Evolutionary conservation across 64 coral and sea anemone species (phyloP), one percentile per base, ranked within the genome.

Genomic region (Astreopora myriophthalma): DNA sequence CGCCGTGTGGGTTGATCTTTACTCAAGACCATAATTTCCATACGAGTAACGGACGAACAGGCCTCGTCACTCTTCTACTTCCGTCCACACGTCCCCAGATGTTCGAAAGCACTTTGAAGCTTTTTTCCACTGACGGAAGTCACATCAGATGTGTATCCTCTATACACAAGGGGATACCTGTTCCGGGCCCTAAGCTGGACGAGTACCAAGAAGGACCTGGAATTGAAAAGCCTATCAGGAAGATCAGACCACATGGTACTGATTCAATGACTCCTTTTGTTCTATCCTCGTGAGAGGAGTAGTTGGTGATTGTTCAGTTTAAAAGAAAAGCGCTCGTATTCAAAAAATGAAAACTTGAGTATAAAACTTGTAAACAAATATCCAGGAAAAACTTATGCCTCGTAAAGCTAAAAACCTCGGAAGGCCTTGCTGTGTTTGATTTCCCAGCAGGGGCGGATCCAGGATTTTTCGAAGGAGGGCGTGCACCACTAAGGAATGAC

Each of bases 221-320:
- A 58, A 80, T 80, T 80, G 76, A 80, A 58, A 17, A 88, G 4
- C 85, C 49, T 29, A 25, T 88, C 19, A 74, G 22, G 48, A 51
- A 73, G 13, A 38, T 73, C 11, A 71, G 51, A 19, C 85, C 85
- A 32, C 32, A 20, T 24, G 67, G 67, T 73, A 48, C n/a, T n/a
- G n/a, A n/a, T n/a, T n/a, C n/a, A n/a, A n/a, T n/a, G n/a, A n/a
- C n/a, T n/a, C n/a, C n/a, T n/a, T n/a, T n/a, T n/a, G n/a, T n/a
- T n/a, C n/a, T n/a, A n/a, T n/a, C n/a, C n/a, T n/a, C n/a, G n/a
- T n/a, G n/a, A n/a, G n/a, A n/a, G n/a, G n/a, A n/a, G n/a, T n/a
- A n/a, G n/a, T n/a, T n/a, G n/a, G n/a, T n/a, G n/a, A n/a, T n/a
- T n/a, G n/a, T n/a, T n/a, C n/a, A n/a, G n/a, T n/a, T n/a, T n/a